Percentiles rank a stretch among this genome's conserved stretches.
These are phyloP conservation scores for Ciconia nigra DNA, from an alignment of 2,797 vertebrate species.

Conservation along the genomic window DNA sequence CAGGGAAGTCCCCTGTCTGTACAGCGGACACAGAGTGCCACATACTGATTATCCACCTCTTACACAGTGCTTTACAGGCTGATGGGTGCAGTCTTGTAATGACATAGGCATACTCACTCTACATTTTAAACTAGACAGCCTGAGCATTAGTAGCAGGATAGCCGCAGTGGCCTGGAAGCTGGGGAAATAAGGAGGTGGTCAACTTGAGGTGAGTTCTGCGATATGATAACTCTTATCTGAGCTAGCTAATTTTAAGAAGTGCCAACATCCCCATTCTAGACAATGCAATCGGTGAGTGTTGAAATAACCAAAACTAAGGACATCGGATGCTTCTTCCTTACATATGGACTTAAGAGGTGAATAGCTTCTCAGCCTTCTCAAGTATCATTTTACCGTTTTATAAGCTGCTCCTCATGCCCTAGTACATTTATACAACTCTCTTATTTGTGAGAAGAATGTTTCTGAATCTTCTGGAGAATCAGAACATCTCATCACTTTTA, in stretches of 20 bases:
- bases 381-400: background rate
- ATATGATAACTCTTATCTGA: background rate
- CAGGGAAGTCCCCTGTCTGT: background rate
- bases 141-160: background rate
- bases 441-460: background rate
- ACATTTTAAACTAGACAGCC: background rate
- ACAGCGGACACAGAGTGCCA: rapidly evolving
- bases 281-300: background rate
- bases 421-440: background rate
- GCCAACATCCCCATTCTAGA: background rate
- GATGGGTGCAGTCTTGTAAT: background rate
- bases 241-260: background rate
- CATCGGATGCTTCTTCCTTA: background rate
- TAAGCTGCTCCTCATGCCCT: background rate
- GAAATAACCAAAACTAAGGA: background rate
- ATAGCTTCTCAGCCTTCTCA: background rate
- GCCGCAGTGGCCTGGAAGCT: background rate
- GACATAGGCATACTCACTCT: rapidly evolving
- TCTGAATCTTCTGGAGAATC: background rate
- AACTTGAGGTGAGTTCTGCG: background rate
- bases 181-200: background rate
- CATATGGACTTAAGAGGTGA: background rate
- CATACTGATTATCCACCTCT: background rate
- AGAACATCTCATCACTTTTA: slow-evolving; percentile 4
- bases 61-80: background rate